phyloP scores from a whole-genome alignment of 2,888 invertebrate genomes.

The Coremacera marginata region DNA sequence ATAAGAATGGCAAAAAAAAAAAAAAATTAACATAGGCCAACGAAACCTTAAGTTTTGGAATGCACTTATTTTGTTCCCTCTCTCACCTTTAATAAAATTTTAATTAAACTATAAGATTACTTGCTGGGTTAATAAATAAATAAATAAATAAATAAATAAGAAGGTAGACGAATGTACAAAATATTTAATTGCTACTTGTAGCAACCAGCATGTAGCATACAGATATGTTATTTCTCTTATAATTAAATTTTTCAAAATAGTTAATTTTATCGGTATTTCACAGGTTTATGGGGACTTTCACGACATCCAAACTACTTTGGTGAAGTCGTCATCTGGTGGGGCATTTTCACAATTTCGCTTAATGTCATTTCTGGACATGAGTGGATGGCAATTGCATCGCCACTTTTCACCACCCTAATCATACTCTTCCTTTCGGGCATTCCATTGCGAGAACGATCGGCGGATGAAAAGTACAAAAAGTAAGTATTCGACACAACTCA shows the following conservation, averaged over 20 bases:
- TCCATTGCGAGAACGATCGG: conserved; percentile 86
- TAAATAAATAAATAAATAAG: too few relatives aligned
- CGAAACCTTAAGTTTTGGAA: too few relatives aligned
- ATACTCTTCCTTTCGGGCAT: conserved; percentile 92
- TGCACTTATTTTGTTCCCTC: too few relatives aligned
- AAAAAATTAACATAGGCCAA: too few relatives aligned
- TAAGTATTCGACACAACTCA: conserved; percentile 67
- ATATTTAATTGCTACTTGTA: too few relatives aligned
- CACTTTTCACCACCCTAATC: conserved; percentile 87
- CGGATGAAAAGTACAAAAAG: conserved; percentile 91
- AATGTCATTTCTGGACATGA: conserved; percentile 88
- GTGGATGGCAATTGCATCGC: conserved; percentile 86
- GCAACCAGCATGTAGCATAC: too few relatives aligned
- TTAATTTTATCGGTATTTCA: conserved; percentile 25
- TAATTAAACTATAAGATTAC: too few relatives aligned
- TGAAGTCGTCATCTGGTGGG: conserved; percentile 94
- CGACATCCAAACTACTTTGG: conserved; percentile 96
- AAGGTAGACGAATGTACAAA: too few relatives aligned
- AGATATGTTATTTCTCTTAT: too few relatives aligned
- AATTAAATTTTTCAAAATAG: not conserved
- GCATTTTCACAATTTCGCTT: conserved; percentile 88
- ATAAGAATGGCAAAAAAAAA: too few relatives aligned
- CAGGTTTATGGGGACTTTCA: conserved; percentile 87
- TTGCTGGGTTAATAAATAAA: too few relatives aligned
- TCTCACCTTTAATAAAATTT: too few relatives aligned